phyloP scores from a whole-genome alignment of 2,113 vertebrate species.

The Castor canadensis region DNA sequence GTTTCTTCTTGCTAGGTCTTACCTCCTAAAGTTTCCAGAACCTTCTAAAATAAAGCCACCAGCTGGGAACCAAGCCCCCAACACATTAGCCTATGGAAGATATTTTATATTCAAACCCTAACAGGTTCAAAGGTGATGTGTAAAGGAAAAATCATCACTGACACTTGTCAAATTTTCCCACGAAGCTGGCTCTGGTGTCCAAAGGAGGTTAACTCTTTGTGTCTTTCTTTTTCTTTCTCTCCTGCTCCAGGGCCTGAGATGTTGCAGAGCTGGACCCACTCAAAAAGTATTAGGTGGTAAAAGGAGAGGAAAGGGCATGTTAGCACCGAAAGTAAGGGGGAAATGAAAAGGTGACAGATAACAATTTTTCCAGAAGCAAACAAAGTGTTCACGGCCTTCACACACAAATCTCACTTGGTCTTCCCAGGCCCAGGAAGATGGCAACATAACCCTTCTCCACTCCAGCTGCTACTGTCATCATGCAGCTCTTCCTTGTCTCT shows the following conservation, averaged over 20 bases:
- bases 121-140: neutral
- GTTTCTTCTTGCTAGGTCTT: too few species aligned
- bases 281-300: neutral
- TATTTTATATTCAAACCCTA: too few species aligned
- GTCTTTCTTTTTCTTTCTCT: neutral
- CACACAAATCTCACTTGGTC: too few species aligned
- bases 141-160: neutral
- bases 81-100: too few species aligned
- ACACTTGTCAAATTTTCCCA: neutral
- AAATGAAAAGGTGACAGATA: too few species aligned
- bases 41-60: too few species aligned
- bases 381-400: neutral
- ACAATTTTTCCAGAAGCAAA: neutral
- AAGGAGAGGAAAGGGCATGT: neutral
- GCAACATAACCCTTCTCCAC: neutral
- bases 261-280: neutral
- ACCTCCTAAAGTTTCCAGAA: too few species aligned
- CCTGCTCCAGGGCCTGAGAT: neutral
- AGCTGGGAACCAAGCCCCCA: too few species aligned
- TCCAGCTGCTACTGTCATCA: accelerated
- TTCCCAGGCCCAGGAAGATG: neutral
- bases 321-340: too few species aligned
- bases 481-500: neutral
- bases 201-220: neutral
- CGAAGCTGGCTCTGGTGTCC: neutral